These are phyloP conservation scores for Pseudocheirus occidentalis DNA, from an alignment of 2,797 vertebrate genomes.

Conservation along the genomic window DNA sequence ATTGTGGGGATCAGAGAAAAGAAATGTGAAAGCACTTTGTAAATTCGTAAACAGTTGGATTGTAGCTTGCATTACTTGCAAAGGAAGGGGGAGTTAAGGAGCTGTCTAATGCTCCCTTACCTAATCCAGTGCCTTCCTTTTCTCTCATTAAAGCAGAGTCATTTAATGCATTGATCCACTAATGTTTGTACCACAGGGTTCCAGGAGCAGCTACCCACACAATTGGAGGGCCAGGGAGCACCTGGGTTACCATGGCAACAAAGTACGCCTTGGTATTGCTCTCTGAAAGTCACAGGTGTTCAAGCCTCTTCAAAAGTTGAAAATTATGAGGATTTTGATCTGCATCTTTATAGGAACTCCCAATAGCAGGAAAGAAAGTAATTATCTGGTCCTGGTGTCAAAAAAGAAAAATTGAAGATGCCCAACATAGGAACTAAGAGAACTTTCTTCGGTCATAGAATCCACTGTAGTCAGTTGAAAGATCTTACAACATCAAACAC, in stretches of 20 bases:
- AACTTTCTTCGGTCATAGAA: background rate
- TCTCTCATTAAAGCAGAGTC: background rate
- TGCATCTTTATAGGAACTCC: background rate
- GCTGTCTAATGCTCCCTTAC: background rate
- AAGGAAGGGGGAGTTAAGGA: background rate
- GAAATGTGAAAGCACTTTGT: background rate
- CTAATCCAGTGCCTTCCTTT: background rate
- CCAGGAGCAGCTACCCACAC: background rate
- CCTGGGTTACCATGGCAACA: background rate
- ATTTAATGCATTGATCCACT: background rate
- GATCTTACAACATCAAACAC: background rate
- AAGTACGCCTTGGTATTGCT: background rate
- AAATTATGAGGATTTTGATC: background rate
- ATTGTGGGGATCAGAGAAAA: background rate
- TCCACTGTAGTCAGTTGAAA: background rate
- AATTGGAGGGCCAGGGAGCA: background rate
- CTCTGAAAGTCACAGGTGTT: constrained; percentile 22
- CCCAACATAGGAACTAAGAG: background rate
- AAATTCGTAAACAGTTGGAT: background rate
- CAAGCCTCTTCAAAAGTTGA: background rate
- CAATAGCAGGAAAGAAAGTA: background rate
- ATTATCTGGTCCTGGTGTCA: background rate
- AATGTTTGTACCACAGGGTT: constrained; percentile 5
- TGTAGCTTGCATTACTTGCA: background rate
- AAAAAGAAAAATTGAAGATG: constrained; percentile 15